Evolutionary conservation across 2,113 vertebrate species (phyloP).

Genomic region (Eolophus roseicapilla): DNA sequence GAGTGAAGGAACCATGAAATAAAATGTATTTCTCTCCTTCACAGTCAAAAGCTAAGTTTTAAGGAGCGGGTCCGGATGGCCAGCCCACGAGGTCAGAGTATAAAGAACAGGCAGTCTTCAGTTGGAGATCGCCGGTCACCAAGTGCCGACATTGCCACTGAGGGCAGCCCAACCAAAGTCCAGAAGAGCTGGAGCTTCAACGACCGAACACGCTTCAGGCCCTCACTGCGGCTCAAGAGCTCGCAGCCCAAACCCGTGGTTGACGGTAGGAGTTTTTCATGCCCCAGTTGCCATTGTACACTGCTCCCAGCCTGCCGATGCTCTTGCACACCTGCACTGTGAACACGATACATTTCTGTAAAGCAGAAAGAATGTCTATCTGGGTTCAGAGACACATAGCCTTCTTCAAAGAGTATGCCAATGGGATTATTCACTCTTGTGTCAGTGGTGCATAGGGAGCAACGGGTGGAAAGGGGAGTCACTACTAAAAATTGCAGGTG

Average conservation of each 20-base stretch:
- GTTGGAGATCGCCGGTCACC: conserved; percentile 90
- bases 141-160: conserved; percentile 80
- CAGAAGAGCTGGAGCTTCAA: conserved; percentile 99
- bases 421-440: neutral
- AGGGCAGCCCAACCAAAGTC: conserved; percentile 92
- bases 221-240: conserved; percentile 92
- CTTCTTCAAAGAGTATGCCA: neutral
- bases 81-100: conserved; percentile 93
- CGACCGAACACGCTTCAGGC: conserved; percentile 92
- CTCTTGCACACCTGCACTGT: neutral
- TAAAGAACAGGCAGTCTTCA: conserved; percentile 89
- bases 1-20: conserved; percentile 18
- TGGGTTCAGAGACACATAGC: neutral
- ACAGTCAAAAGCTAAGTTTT: conserved; percentile 95
- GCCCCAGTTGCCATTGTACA: fast-evolving
- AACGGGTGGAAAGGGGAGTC: neutral
- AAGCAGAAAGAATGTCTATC: neutral
- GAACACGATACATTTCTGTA: fast-evolving
- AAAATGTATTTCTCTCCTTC: conserved; percentile 56
- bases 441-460: neutral
- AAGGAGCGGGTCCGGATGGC: conserved; percentile 95
- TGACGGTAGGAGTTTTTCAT: conserved; percentile 78
- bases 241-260: conserved; percentile 87
- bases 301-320: neutral
- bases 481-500: neutral